phyloP scores from a whole-genome alignment of 2,888 invertebrate species.

The Tiliacea aurago region DNA sequence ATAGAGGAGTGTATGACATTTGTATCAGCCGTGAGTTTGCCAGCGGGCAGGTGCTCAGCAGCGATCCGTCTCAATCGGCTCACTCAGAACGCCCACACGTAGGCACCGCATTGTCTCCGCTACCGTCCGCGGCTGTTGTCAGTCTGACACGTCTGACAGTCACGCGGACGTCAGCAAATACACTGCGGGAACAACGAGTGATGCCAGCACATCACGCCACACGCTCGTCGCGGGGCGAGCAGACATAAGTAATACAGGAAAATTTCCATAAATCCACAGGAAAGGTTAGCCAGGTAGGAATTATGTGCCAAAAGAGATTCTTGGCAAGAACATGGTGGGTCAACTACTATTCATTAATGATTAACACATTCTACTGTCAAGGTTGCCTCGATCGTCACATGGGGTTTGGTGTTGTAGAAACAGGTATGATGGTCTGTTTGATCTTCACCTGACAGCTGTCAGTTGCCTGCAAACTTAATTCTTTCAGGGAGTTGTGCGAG shows the following conservation, averaged over 20 bases:
- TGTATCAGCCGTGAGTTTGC: background rate
- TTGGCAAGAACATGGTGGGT: slow-evolving; percentile 28
- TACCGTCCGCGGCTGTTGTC: background rate
- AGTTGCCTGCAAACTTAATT: background rate
- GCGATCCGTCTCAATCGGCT: background rate
- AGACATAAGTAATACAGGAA: slow-evolving; percentile 1
- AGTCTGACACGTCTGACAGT: background rate
- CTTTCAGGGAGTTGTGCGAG: background rate
- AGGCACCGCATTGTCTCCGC: background rate
- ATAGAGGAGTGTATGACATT: background rate
- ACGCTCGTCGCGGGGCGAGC: background rate
- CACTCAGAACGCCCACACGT: background rate
- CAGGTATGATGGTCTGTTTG: background rate
- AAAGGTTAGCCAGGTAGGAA: slow-evolving; percentile 2
- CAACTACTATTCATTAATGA: slow-evolving; percentile 3
- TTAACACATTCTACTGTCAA: background rate
- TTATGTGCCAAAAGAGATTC: slow-evolving; percentile 37
- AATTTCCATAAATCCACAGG: slow-evolving; percentile 22
- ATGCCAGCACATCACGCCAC: slow-evolving; percentile 24
- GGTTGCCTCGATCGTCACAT: background rate
- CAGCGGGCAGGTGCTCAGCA: background rate
- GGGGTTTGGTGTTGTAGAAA: background rate
- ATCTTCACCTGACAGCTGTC: background rate
- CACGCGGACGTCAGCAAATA: background rate
- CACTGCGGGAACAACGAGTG: background rate